Base-by-base conservation (phyloP, 1,140 invertebrate genomes). In the Drosophila arawakana region DNA sequence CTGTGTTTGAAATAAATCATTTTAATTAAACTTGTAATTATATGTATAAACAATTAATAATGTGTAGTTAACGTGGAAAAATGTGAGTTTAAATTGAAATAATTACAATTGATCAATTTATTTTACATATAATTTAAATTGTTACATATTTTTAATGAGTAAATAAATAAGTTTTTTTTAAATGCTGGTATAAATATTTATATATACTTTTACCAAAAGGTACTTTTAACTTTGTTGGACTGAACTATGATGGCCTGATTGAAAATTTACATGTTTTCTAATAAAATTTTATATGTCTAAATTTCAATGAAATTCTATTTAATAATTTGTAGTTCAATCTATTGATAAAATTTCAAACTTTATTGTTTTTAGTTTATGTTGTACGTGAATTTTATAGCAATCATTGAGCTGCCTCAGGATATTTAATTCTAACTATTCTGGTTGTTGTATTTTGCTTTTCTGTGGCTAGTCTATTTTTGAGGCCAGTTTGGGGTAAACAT, bases 361-460 rank as follows among this genome's bases (percentile, higher is more conserved):
- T 21, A n/a, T n/a, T 21, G 5, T 15, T 7, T 7, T 46, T 46
- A 0, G 18, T 15, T 46, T 46, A 8, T 21, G 11, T 1, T 10
- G 47, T 5, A 50, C 3, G 18, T 47, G 47, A 55, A 21, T 46
- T 57, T 25, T 18, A 7, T 52, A 13, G 8, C 44, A 10, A 21
- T 60, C 18, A 21, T 10, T 37, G 8, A 8, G 49, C n/a, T 37
- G 10, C 60, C 13, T 41, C 1, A 25, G n/a, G 13, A 49, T 43
- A 41, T 61, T 49, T 49, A 61, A 37, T 11, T 13, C 7, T n/a
- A 35, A 57, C 39, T 65, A 71, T 57, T 57, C 49, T n/a, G 10
- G 18, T 11, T 39, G 44, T 30, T 30, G 10, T 43, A 25, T 34
- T 6, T 30, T 34, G 3, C 30, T 9, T 11, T 47, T 18, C 25